Conservation (phyloP, 1,140 invertebrate species). For the Lepidostoma basale region DNA sequence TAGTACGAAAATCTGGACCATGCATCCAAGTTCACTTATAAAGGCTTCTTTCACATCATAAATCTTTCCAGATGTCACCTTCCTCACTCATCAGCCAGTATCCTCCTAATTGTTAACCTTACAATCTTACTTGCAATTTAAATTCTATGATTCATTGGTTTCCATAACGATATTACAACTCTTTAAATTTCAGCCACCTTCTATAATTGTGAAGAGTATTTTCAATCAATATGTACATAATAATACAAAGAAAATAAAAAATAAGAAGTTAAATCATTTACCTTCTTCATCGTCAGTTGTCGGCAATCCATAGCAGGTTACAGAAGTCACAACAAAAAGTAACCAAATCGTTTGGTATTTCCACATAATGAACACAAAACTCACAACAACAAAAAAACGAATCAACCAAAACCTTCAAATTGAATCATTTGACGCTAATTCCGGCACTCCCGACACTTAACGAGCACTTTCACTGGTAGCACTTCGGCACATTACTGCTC, state of each 20-base stretch:
- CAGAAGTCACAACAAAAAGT: conserved; percentile 9
- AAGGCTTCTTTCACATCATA: too few relatives aligned
- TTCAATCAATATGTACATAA: neutral
- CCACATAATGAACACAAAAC: conserved; percentile 13
- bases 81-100: too few relatives aligned
- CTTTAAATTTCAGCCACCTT: too few relatives aligned
- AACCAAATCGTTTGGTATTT: conserved; percentile 7
- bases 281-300: conserved; percentile 40
- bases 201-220: neutral
- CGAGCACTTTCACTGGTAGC: neutral
- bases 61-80: too few relatives aligned
- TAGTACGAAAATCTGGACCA: too few relatives aligned
- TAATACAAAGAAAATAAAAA: neutral
- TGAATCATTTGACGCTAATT: neutral
- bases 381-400: neutral
- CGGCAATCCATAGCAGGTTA: conserved; percentile 9
- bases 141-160: too few relatives aligned
- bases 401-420: conserved; percentile 6
- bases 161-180: too few relatives aligned
- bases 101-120: neutral
- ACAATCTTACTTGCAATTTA: neutral
- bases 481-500: neutral
- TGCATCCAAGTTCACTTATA: too few relatives aligned
- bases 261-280: conserved; percentile 25
- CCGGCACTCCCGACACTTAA: neutral